phyloP scores from a whole-genome alignment of 2,888 invertebrate genomes.

The Pycnomerus fuliginosus region DNA sequence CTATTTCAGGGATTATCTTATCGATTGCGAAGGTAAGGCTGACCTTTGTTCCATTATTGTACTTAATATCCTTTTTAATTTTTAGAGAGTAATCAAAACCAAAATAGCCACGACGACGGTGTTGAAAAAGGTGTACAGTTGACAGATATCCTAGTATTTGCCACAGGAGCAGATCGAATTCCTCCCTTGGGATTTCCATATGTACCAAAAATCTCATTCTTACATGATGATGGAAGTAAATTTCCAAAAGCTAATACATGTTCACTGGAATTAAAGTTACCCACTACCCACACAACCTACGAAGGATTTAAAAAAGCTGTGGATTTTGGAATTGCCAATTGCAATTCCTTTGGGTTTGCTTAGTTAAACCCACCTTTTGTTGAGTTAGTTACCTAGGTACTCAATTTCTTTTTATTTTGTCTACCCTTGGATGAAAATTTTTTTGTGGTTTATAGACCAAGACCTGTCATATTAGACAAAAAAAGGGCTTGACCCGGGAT shows the following conservation, averaged over 20 bases:
- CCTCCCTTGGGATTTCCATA: slow-evolving; percentile 5
- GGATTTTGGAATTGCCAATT: slow-evolving; percentile 5
- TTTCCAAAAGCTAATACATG: slow-evolving; percentile 6
- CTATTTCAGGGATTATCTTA: slow-evolving; percentile 2
- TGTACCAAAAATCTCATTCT: neutral
- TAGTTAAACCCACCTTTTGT: no score
- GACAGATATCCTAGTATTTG: slow-evolving; percentile 4
- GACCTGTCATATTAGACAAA: no score
- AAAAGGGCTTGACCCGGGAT: no score
- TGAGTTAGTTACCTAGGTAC: no score
- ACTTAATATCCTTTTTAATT: no score
- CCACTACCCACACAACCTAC: neutral
- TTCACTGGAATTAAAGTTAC: slow-evolving; percentile 1
- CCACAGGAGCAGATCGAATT: slow-evolving; percentile 4
- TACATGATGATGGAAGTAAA: slow-evolving; percentile 1
- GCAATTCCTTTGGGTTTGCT: slow-evolving; percentile 4
- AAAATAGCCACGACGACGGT: neutral
- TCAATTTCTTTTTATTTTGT: no score
- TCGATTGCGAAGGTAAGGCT: slow-evolving; percentile 3
- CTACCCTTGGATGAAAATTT: no score
- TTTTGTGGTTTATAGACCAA: no score
- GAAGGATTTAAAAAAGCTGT: slow-evolving; percentile 1
- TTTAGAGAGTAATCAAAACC: no score
- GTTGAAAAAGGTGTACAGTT: neutral
- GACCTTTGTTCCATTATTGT: neutral